Conservation (phyloP, 2,797 vertebrate genomes). For the Thaleichthys pacificus region DNA sequence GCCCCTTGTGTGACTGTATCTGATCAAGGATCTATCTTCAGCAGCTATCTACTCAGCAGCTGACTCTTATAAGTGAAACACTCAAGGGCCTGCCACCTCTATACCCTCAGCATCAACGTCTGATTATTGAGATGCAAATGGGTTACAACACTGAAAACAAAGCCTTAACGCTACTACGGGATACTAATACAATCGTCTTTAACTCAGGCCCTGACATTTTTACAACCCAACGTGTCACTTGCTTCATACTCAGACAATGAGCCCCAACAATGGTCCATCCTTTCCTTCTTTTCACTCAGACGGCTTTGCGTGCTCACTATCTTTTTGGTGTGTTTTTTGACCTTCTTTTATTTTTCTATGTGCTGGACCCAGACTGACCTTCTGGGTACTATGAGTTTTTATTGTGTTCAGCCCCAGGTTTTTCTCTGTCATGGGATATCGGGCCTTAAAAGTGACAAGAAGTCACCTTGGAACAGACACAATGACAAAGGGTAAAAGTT, state of each 20-base stretch:
- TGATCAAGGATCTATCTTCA: constrained; percentile 28
- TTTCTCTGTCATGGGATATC: constrained; percentile 59
- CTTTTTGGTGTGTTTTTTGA: constrained; percentile 34
- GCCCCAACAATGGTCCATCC: constrained; percentile 66
- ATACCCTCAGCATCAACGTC: constrained; percentile 58
- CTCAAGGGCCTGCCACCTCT: constrained; percentile 69
- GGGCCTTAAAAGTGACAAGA: constrained; percentile 57
- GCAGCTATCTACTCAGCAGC: constrained; percentile 53
- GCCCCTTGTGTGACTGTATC: background rate
- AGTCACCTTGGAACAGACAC: constrained; percentile 49
- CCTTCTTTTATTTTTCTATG: constrained; percentile 40
- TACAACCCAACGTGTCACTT: constrained; percentile 80
- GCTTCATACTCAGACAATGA: constrained; percentile 71
- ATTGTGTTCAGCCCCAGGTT: constrained; percentile 51
- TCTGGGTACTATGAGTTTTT: constrained; percentile 54
- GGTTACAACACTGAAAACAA: constrained; percentile 75
- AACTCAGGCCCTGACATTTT: constrained; percentile 77
- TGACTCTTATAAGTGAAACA: constrained; percentile 48
- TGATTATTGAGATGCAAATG: constrained; percentile 85
- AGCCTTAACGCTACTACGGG: constrained; percentile 62
- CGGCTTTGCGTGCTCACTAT: constrained; percentile 3
- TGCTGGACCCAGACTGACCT: constrained; percentile 38
- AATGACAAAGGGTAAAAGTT: constrained; percentile 65
- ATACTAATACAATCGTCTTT: constrained; percentile 71
- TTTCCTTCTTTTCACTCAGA: constrained; percentile 7